Base-by-base conservation (phyloP, 1,140 invertebrate species). In the Conopomorpha cramerella region DNA sequence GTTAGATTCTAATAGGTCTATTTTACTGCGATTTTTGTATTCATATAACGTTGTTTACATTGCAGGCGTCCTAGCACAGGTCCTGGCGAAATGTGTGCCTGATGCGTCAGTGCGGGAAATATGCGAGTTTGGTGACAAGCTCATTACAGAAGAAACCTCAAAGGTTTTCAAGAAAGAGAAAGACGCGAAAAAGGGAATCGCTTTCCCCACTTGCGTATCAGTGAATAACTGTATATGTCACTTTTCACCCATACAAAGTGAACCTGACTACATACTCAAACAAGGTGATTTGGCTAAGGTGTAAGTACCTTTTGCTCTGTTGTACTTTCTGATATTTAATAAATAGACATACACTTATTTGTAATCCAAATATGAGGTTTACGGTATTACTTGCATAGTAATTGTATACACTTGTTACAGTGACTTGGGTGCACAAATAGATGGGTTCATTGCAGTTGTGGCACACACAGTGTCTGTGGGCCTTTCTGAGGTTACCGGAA, bases 221-320 rank as follows among this genome's bases (percentile, higher is more conserved):
- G 90, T 99, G 7, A 99, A 99, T 77, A 99, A 99, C 77, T 98
- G 95, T 80, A 96, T 99, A 66, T 99, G 97, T 71, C 97, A 99
- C 67, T 99, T 91, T 72, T 98, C 96, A 29, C 98, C 98, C 11
- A 85, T 98, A 33, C 88, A 88, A 43, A 95, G 89, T 78, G 97
- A 99, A 79, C 80, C 88, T 29, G 93, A 97, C 77, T 87, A 92
- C 43, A 81, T 85, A 35, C 71, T 99, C 11, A 92, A 95, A 72
- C 86, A 92, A 57, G 95, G 92, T 25, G 96, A 99, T 83, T 79
- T 99, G 51, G 95, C 96, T 38, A 99, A 99, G 88, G 90, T 99
- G 92, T 96, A 84, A 88, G 89, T 82, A 23, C 18, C 10, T 18
- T 8, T 29, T n/a, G 8, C 8, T 33, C 6, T 35, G 3, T 29